Base-by-base conservation (phyloP, 2,113 vertebrate genomes). In the Phaethon lepturus region DNA sequence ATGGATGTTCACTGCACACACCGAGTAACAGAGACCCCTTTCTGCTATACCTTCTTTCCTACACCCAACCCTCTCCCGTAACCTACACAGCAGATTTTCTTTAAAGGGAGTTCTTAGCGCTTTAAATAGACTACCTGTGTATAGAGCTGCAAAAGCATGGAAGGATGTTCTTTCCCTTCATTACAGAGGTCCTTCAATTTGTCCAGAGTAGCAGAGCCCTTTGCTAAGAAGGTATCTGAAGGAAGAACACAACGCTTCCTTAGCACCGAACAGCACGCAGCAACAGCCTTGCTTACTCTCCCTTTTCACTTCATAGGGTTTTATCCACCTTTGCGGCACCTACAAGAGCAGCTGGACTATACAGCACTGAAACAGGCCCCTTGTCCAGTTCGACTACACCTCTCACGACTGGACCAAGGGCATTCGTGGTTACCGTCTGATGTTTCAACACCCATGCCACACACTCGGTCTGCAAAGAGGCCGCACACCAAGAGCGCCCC, bases 141-240 rank as follows among this genome's bases (percentile, higher is more conserved):
- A 92, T 99, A 99, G 95, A 99, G 99, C 97, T 99, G 99, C 73
- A 99, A 97, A 94, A 99, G 98, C 68, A 86, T 96, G 33, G 99
- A 98, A 80, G 98, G 98, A 93, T 97, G 98, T 96, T 98, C 99
- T 77, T 98, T 98, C 56, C 98, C 98, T 98, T 99, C 98, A 47
- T 98, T 98, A 98, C 98, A 99, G 50, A 98, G 98, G 67, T 97
- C 98, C 97, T 98, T 98, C 97, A 99, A 80, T 90, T 98, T 99
- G 80, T 99, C 98, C 97, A 99, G 96, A 94, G 99, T 97, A 88
- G 98, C 97, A 91, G 98, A 98, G 40, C 99, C 99, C 95, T 99
- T 99, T 94, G 98, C 98, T 98, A 99, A 98, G 98, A 99, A 99
- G 91, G 98, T 95, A 99, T 99, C 99, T 99, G 86, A 68, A 23